A percentile compares a stretch with the other conserved stretches of the same genome.
Conservation (phyloP, 2,888 invertebrate genomes). For the Dinocampus coccinellae region DNA sequence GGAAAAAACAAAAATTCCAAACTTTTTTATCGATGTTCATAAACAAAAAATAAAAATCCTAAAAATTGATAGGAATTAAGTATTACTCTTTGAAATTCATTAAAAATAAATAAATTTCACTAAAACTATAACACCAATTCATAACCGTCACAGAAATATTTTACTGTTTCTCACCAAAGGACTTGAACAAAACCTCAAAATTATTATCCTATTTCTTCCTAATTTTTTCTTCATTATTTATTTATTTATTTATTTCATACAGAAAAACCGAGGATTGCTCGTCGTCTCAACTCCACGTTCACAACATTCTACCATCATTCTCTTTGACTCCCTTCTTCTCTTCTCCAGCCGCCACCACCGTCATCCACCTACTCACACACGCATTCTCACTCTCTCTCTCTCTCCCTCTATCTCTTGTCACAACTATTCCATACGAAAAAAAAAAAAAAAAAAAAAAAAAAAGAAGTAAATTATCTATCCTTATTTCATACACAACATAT, state of each 20-base stretch:
- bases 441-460: too few species aligned
- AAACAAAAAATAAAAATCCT: not conserved
- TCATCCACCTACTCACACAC: too few species aligned
- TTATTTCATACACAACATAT: too few species aligned
- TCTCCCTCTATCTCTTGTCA: slow-evolving; percentile 8
- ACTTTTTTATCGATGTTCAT: too few species aligned
- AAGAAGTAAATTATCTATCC: too few species aligned
- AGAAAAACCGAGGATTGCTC: slow-evolving; percentile 22
- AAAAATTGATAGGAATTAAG: not conserved
- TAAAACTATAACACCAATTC: slow-evolving; percentile 6
- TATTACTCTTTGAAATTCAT: too few species aligned
- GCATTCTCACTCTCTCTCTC: not conserved
- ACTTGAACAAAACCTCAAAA: slow-evolving; percentile 28
- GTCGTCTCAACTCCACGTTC: slow-evolving; percentile 17
- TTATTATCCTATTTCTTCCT: slow-evolving; percentile 5
- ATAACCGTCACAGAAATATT: slow-evolving; percentile 7
- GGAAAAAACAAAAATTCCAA: too few species aligned
- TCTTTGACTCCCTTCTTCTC: not conserved
- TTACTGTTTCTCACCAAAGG: not conserved
- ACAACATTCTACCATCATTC: not conserved
- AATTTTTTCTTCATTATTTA: not conserved
- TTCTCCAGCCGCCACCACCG: too few species aligned
- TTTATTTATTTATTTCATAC: too few species aligned
- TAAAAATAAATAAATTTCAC: not conserved
- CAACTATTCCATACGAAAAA: too few species aligned